Evolutionary conservation across 2,797 vertebrate genomes (phyloP).

Genomic region (Dallia pectoralis): DNA sequence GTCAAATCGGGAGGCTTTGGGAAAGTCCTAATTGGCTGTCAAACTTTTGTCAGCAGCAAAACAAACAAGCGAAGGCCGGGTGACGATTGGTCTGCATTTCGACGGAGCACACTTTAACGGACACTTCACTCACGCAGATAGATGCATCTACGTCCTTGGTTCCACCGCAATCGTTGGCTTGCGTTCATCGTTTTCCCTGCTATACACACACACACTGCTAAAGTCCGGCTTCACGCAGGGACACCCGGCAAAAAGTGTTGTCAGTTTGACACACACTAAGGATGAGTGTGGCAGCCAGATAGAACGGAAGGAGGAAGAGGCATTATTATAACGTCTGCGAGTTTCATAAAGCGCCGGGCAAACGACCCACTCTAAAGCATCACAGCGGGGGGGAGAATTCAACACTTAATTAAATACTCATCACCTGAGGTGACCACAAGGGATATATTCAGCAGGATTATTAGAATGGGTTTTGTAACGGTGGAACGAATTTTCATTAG

Average conservation of each 20-base stretch:
- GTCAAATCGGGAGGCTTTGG: not conserved
- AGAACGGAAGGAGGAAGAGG: too few species aligned
- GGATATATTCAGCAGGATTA: not conserved
- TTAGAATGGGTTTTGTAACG: not conserved
- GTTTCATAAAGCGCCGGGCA: not conserved
- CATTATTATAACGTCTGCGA: not conserved
- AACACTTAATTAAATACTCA: not conserved
- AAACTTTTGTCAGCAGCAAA: not conserved
- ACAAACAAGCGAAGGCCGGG: not conserved
- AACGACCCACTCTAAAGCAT: not conserved
- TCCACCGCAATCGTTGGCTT: conserved; percentile 7
- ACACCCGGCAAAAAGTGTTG: not conserved
- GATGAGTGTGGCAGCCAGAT: not conserved
- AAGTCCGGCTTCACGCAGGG: not conserved
- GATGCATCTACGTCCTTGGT: not conserved
- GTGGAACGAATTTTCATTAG: not conserved
- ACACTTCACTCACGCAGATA: conserved; percentile 17
- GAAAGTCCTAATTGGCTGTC: conserved; percentile 19
- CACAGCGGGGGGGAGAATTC: not conserved
- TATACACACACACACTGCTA: not conserved
- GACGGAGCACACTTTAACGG: conserved; percentile 14
- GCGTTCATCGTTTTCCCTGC: not conserved
- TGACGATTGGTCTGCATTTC: conserved; percentile 9
- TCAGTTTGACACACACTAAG: not conserved
- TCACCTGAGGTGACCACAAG: not conserved